Conservation (phyloP, 2,113 vertebrate genomes). For the Mungos mungo region DNA sequence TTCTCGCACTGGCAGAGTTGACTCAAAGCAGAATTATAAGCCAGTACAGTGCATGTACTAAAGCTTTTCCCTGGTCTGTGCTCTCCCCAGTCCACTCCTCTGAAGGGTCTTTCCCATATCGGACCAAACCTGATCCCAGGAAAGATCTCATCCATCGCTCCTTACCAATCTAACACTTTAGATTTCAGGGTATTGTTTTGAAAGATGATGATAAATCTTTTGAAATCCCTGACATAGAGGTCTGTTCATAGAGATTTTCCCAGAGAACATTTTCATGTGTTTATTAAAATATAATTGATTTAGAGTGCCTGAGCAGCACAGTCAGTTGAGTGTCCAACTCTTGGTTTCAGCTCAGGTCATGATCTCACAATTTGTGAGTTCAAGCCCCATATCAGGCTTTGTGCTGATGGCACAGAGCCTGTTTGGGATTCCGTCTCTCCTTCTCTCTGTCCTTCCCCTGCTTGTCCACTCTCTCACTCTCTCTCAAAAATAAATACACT, state of each 20-base stretch:
- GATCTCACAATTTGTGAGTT: too few relatives aligned
- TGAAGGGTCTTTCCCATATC: not conserved
- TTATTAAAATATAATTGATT: not conserved
- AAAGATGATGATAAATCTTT: not conserved
- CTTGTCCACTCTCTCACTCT: too few relatives aligned
- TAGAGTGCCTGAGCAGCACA: too few relatives aligned
- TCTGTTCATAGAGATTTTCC: not conserved
- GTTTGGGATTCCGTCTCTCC: too few relatives aligned
- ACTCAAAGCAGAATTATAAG: not conserved
- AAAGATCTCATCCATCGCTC: not conserved
- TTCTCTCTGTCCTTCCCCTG: too few relatives aligned
- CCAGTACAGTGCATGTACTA: not conserved
- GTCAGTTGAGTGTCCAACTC: too few relatives aligned
- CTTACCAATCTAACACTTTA: conserved; percentile 28
- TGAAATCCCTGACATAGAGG: conserved; percentile 32
- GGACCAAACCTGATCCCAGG: not conserved
- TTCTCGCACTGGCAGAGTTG: not conserved
- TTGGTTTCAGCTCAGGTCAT: too few relatives aligned
- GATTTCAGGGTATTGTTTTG: not conserved
- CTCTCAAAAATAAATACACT: too few relatives aligned
- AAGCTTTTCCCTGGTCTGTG: not conserved
- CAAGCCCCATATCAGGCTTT: too few relatives aligned
- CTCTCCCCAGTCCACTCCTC: not conserved
- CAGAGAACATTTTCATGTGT: not conserved
- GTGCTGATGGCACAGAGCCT: too few relatives aligned